phyloP scores from a whole-genome alignment of 2,888 invertebrate species.

The Neoitamus cyanurus region DNA sequence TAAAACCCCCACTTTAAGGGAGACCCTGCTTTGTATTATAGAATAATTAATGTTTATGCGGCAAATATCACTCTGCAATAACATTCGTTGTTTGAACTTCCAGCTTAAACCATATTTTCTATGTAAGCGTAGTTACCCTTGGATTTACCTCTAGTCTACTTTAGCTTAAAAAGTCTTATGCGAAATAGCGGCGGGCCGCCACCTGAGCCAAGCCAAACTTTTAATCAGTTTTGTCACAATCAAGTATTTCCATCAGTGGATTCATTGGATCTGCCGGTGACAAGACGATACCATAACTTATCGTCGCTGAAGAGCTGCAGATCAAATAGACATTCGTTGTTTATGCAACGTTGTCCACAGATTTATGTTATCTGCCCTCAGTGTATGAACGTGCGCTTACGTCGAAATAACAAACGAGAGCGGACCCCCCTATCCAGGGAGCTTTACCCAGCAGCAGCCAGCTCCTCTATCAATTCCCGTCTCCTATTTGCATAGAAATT shows the following conservation, averaged over 20 bases:
- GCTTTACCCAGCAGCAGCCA: neutral
- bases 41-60: too few species aligned
- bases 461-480: conserved; percentile 3
- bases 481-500: conserved; percentile 45
- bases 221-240: conserved; percentile 15
- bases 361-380: conserved; percentile 25
- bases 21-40: too few species aligned
- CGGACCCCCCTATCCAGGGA: neutral
- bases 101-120: too few species aligned
- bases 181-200: neutral
- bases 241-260: neutral
- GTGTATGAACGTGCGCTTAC: neutral
- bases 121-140: too few species aligned
- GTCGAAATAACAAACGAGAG: conserved; percentile 24
- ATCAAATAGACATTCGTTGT: neutral
- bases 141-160: neutral
- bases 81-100: too few species aligned
- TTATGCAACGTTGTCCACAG: conserved; percentile 13
- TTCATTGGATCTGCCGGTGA: neutral
- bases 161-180: neutral
- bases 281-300: conserved; percentile 1
- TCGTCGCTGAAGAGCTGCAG: neutral
- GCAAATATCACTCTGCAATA: too few species aligned
- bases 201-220: conserved; percentile 13
- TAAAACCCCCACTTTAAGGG: too few species aligned